Evolutionary conservation across 2,113 vertebrate genomes (phyloP).

Genomic region (Cyprinodon tularosa): DNA sequence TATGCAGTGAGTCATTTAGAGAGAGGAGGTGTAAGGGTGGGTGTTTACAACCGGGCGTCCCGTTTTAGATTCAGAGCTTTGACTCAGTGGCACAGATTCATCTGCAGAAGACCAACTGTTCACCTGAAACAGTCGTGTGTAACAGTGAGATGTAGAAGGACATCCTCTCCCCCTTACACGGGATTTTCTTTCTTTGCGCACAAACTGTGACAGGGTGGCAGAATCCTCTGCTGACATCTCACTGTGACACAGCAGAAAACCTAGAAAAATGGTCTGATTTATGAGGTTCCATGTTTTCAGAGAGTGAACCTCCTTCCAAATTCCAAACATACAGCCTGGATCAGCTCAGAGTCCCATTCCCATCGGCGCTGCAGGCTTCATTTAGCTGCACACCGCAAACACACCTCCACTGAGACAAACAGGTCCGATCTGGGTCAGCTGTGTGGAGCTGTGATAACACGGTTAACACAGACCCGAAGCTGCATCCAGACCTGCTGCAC

Average conservation of each 20-base stretch:
- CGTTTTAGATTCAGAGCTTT: neutral
- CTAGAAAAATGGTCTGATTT: no score
- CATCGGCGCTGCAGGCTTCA: neutral
- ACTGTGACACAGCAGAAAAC: no score
- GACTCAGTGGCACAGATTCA: neutral
- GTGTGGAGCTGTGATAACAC: conserved; percentile 10
- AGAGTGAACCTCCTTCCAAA: no score
- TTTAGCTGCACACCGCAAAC: conserved; percentile 23
- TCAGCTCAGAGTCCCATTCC: neutral
- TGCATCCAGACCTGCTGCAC: neutral
- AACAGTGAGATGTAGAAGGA: neutral
- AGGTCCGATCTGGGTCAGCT: conserved; percentile 38
- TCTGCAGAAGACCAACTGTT: neutral
- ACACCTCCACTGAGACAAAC: conserved; percentile 18
- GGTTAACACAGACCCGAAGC: conserved; percentile 42
- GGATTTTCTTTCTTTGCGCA: no score
- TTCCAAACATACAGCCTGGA: neutral
- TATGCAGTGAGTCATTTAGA: conserved; percentile 5
- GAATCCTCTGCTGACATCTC: no score
- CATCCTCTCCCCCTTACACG: no score
- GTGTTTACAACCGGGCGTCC: neutral
- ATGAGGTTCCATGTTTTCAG: no score
- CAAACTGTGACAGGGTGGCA: no score
- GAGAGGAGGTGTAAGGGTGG: neutral
- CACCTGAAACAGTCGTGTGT: neutral